Evolutionary conservation across 1,140 invertebrate species (phyloP), one percentile per base, ranked within the genome.

Genomic region (Ceratitis capitata): DNA sequence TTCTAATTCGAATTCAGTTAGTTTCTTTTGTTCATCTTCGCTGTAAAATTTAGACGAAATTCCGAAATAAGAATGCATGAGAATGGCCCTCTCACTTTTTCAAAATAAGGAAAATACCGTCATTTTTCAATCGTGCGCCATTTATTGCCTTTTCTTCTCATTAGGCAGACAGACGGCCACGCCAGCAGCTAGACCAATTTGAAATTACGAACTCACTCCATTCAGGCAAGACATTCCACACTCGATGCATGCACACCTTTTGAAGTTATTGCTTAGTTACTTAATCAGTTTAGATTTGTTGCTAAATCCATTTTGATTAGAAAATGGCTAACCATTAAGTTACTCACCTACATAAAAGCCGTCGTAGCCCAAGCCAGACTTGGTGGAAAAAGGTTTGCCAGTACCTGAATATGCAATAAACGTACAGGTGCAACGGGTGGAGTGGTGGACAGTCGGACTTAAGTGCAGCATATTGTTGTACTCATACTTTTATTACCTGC

Each of bases 191-290:
- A n/a, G n/a, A n/a, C n/a, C n/a, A 45, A 78, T 78, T 78, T 78
- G 69, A 16, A 78, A 78, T 45, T n/a, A n/a, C 51, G 51, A 56
- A 56, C 23, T 74, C 69, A n/a, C 69, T 42, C 69, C 69, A 78
- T 78, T 78, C 42, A 42, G 23, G 69, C 39, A 45, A 78, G 23
- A n/a, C 69, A 78, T 78, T 45, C 69, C 69, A 78, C 12, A n/a
- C n/a, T n/a, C n/a, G n/a, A n/a, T n/a, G n/a, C n/a, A n/a, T n/a
- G n/a, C n/a, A 19, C 35, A 64, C 29, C 69, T 45, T 78, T 42
- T 78, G 42, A 16, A 42, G 32, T 78, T 78, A 78, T 45, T 78
- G 69, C 69, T 78, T 78, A 69, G 14, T 69, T 69, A 45, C 29
- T 78, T 45, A 23, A 19, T 78, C 32, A 45, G 32, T 47, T 19